Evolutionary conservation across 2,888 invertebrate genomes (phyloP).

Genomic region (Trachelus iudaicus): DNA sequence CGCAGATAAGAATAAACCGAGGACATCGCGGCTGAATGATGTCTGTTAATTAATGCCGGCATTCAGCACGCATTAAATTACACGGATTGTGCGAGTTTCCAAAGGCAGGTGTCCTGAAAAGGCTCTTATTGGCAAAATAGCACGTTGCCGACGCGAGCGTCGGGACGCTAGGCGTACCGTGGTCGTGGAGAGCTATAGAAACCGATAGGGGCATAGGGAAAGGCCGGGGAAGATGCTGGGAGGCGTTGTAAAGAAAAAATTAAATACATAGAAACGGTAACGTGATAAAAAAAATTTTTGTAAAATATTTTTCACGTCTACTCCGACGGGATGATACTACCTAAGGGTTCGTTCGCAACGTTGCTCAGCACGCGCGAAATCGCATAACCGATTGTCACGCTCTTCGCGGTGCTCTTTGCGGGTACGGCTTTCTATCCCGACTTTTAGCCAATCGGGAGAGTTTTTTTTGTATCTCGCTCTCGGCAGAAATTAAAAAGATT

Average conservation of each 20-base stretch:
- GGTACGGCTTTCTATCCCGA: too few species aligned
- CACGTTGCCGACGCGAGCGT: conserved; percentile 21
- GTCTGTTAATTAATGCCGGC: conserved; percentile 53
- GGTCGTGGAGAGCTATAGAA: neutral
- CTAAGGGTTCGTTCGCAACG: too few species aligned
- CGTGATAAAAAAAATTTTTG: too few species aligned
- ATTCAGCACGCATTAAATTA: conserved; percentile 52
- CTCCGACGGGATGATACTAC: too few species aligned
- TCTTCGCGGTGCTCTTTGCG: too few species aligned
- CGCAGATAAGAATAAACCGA: conserved; percentile 37
- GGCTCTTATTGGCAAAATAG: conserved; percentile 47
- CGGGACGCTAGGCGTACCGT: conserved; percentile 12
- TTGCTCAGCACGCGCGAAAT: conserved; percentile 2
- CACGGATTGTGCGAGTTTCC: conserved; percentile 44
- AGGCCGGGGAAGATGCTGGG: neutral
- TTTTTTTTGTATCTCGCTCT: too few species aligned
- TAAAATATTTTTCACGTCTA: too few species aligned
- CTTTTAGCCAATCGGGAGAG: too few species aligned
- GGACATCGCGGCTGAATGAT: conserved; percentile 39
- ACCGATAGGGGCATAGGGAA: too few species aligned
- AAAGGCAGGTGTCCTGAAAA: conserved; percentile 46
- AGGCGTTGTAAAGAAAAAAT: neutral
- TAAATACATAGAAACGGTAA: too few species aligned
- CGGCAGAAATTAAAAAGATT: too few species aligned
- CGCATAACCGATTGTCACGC: neutral